Evolutionary conservation across 2,888 invertebrate genomes (phyloP), one percentile per base, ranked within the genome.

Genomic region (Embidobia sp.): DNA sequence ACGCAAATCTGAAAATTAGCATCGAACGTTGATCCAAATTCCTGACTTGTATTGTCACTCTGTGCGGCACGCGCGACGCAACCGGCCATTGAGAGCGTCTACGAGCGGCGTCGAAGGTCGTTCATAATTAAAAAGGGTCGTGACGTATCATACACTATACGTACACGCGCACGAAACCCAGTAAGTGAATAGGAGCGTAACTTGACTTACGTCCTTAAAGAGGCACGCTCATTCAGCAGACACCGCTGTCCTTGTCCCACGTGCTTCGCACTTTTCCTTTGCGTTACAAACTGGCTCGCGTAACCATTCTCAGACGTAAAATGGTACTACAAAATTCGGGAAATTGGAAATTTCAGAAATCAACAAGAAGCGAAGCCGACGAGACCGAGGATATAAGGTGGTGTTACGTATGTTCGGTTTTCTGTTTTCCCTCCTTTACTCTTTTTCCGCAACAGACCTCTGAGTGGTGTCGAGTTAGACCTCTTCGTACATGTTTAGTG

Each of bases 151-250:
- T 57, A 64, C 49, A 49, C 31, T 2, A 31, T 31, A 31, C 33
- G 63, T 29, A 33, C 40, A 59, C 46, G 35, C 8, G 31, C 37
- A 16, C 51, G 63, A 67, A 22, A 48, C 10, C 44, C 53, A 73
- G 44, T 10, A 44, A 64, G 53, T 55, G 73, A 64, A 66, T 29
- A 76, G 49, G 35, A 46, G 40, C 19, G 63, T 53, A 67, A 78
- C 61, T 77, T 27, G 53, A 53, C 63, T 64, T 77, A 40, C 72
- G 66, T 70, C 73, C 74, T 81, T 79, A 81, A 80, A 82, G 82
- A 78, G 79, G 77, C 81, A 53, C 82, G 64, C 72, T 78, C 79
- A 67, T 55, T 81, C 63, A 55, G 15, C 18, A 26, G 18, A 42
- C 6, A 11, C 10, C 40, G n/a, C 44, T 44, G 19, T 57, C 44